Evolutionary conservation across 64 coral and sea anemone species (phyloP), one percentile per base, ranked within the genome.

Genomic region (Montipora efflorescens): DNA sequence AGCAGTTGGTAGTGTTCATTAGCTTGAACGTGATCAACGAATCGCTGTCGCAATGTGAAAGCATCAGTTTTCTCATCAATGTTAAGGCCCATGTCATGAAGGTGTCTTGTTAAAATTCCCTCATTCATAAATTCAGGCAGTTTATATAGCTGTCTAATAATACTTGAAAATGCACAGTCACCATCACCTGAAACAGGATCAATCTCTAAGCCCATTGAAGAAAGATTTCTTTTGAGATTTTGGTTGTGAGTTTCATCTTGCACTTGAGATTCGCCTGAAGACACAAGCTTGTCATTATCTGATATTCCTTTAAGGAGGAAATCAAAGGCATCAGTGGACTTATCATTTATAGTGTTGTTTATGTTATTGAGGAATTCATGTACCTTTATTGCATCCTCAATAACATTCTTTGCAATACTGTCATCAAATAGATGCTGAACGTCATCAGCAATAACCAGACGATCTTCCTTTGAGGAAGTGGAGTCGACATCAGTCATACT

Each of bases 1-100:
- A 93, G 16, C 67, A 80, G 55, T 14, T 55, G 91, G 23, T 88
- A 88, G 28, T 79, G 36, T 80, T 93, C 91, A 79, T 88, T 93
- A 44, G 10, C 11, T 45, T 93, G 84, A n/a, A 93, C 75, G 9
- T 0, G 9, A 9, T 88, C 51, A 2, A 90, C 88, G 80, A 90
- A 90, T n/a, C 15, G 51, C 36, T 90, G 61, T 49, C 91, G 62
- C 19, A 87, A 36, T 5, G 6, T 7, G 72, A 69, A 67, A 1
- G 78, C 83, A 49, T 93, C 91, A 36, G 72, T 11, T 13, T 88
- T 76, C 8, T 79, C 7, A 48, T 15, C 44, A 8, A 5, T 36
- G 2, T 45, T 16, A 8, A 92, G 48, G 19, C 90, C 81, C 18
- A 86, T 6, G 5, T 48, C 79, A 15, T 3, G 7, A 14, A 92